Evolutionary conservation across 2,888 invertebrate species (phyloP).

Genomic region (Luperina testacea): DNA sequence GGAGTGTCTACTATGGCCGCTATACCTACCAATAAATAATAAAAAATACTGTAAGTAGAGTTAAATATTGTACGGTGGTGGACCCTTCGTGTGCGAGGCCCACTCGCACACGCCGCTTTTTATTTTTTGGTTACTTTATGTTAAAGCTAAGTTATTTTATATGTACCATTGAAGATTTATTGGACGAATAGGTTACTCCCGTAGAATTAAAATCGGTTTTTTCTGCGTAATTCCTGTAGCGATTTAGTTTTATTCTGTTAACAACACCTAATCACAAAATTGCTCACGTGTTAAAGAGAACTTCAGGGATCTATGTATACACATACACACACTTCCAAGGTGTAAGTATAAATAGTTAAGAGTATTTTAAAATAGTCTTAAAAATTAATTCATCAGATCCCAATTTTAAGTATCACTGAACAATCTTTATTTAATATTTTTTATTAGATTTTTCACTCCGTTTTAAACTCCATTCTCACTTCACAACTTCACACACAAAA

Average conservation of each 20-base stretch:
- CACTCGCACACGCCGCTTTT: background rate
- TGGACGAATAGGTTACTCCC: background rate
- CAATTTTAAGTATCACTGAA: background rate
- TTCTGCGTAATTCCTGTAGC: too few species aligned
- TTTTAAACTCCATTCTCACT: constrained; percentile 1
- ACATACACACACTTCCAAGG: too few species aligned
- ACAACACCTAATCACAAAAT: background rate
- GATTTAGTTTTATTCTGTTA: background rate
- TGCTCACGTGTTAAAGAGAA: constrained; percentile 1
- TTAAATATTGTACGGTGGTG: background rate
- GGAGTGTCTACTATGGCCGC: background rate
- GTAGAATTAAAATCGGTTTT: background rate
- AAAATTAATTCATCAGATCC: too few species aligned
- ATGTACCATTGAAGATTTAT: background rate
- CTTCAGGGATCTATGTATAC: background rate
- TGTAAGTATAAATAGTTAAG: background rate
- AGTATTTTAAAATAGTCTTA: background rate
- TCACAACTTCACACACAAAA: constrained; percentile 14
- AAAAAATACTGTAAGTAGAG: background rate
- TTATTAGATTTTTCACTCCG: background rate
- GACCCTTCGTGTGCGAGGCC: background rate
- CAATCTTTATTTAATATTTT: background rate
- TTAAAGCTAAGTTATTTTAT: background rate
- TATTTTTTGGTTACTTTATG: background rate
- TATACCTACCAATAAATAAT: background rate